Percentiles rank a stretch among this genome's conserved stretches.
Conservation (phyloP, 2,888 invertebrate species). For the Diloba caeruleocephala region DNA sequence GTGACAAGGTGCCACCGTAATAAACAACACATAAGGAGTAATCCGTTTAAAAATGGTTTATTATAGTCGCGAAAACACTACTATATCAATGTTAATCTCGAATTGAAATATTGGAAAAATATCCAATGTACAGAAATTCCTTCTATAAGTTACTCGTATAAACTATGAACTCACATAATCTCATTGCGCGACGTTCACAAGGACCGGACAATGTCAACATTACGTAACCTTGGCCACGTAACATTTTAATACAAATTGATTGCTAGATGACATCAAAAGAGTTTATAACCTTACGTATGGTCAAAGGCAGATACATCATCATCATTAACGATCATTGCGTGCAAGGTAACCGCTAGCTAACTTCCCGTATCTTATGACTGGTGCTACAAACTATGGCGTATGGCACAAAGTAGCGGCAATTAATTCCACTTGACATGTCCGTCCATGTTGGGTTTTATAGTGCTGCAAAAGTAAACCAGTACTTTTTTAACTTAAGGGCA, state of each 20-base stretch:
- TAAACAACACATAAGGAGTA: no score
- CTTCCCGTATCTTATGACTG: constrained; percentile 24
- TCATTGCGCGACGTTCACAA: constrained; percentile 32
- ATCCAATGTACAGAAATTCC: no score
- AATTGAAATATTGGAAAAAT: no score
- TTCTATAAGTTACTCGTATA: constrained; percentile 16
- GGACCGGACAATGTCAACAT: constrained; percentile 18
- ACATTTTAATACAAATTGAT: constrained; percentile 29
- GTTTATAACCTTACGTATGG: constrained; percentile 22
- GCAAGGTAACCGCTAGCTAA: constrained; percentile 7
- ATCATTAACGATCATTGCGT: constrained; percentile 22
- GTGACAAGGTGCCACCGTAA: no score
- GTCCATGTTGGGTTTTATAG: constrained; percentile 11
- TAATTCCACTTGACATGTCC: constrained; percentile 32
- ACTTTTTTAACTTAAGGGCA: constrained; percentile 12
- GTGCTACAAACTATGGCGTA: constrained; percentile 7
- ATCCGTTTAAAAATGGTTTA: no score
- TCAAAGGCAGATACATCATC: constrained; percentile 15
- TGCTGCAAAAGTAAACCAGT: constrained; percentile 18
- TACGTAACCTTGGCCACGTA: constrained; percentile 20
- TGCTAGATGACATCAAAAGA: constrained; percentile 31
- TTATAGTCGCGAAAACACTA: no score
- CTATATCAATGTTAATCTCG: no score
- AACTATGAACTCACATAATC: constrained; percentile 27
- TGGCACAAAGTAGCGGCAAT: constrained; percentile 18